These are phyloP conservation scores for Pheosia gnoma DNA, from an alignment of 2,888 invertebrate genomes.

Conservation along the genomic window DNA sequence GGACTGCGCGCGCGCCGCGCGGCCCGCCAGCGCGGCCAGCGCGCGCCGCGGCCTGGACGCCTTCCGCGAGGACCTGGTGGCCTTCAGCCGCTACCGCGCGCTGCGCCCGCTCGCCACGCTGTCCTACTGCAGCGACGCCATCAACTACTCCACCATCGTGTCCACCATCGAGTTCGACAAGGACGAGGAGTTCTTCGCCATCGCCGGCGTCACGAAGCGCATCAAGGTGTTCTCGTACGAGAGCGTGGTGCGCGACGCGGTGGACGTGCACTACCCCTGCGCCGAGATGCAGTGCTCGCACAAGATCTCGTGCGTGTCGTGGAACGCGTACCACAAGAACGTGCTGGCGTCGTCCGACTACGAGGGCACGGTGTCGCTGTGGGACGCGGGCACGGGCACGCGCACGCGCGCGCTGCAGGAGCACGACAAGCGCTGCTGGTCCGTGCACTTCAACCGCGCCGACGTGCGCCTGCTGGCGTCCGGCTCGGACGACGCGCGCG, in stretches of 20 bases:
- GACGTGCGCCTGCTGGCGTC: constrained; percentile 96
- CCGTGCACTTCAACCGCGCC: constrained; percentile 96
- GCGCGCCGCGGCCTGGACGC: constrained; percentile 84
- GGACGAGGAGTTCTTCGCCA: constrained; percentile 97
- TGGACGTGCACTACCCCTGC: constrained; percentile 96
- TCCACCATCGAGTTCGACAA: constrained; percentile 98
- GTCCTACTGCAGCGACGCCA: constrained; percentile 95
- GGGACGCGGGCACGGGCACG: constrained; percentile 93
- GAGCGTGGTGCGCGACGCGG: constrained; percentile 91
- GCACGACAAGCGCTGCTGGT: constrained; percentile 98
- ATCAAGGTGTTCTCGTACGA: constrained; percentile 97
- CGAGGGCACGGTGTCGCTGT: constrained; percentile 96
- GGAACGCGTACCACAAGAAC: constrained; percentile 94
- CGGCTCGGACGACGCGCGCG: constrained; percentile 96
- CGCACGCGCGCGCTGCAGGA: constrained; percentile 89
- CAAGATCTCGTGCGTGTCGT: constrained; percentile 97
- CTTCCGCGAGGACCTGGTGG: constrained; percentile 91
- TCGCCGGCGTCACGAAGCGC: constrained; percentile 97
- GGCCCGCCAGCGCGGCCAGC: too few relatives aligned
- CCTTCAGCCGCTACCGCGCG: constrained; percentile 60
- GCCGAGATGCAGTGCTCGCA: constrained; percentile 96
- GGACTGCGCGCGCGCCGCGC: constrained; percentile 34
- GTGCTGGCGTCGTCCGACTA: constrained; percentile 96
- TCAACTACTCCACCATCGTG: constrained; percentile 93
- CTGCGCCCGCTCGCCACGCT: constrained; percentile 93